phyloP scores from a whole-genome alignment of 2,888 invertebrate species.

The Hetaerina titia region DNA sequence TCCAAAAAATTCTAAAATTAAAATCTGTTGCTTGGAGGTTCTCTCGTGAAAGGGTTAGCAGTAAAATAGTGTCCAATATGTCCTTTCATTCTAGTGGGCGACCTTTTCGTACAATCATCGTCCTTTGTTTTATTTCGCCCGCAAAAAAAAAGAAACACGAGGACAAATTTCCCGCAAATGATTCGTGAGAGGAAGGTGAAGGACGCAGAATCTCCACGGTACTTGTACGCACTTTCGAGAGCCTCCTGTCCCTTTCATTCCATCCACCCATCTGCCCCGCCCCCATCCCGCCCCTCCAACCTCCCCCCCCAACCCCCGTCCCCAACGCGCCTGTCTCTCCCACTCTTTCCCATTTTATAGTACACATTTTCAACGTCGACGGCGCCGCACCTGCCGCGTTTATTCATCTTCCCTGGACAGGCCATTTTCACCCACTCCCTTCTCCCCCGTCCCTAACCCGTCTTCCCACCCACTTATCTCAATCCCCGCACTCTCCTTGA shows the following conservation, averaged over 20 bases:
- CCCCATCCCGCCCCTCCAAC: neutral
- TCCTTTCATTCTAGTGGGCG: too few species aligned
- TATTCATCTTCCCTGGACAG: conserved; percentile 39
- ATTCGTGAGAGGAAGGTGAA: neutral
- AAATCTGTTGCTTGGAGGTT: too few species aligned
- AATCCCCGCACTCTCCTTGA: conserved; percentile 21
- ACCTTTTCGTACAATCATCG: neutral
- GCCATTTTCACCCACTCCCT: neutral
- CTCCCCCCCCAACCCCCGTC: neutral
- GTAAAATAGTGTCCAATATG: too few species aligned
- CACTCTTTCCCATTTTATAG: neutral
- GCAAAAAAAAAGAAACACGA: neutral
- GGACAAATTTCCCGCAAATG: neutral
- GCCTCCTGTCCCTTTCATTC: neutral
- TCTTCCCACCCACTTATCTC: neutral
- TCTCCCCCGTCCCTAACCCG: neutral
- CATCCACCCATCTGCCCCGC: neutral
- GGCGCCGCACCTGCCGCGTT: conserved; percentile 15
- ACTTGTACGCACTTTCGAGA: neutral
- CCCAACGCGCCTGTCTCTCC: neutral
- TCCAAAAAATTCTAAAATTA: too few species aligned
- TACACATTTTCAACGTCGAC: conserved; percentile 25
- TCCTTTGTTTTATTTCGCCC: neutral
- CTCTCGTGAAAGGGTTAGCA: too few species aligned
- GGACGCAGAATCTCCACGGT: neutral